Evolutionary conservation across 2,797 vertebrate genomes (phyloP).

Genomic region (Molossus alvarezi): DNA sequence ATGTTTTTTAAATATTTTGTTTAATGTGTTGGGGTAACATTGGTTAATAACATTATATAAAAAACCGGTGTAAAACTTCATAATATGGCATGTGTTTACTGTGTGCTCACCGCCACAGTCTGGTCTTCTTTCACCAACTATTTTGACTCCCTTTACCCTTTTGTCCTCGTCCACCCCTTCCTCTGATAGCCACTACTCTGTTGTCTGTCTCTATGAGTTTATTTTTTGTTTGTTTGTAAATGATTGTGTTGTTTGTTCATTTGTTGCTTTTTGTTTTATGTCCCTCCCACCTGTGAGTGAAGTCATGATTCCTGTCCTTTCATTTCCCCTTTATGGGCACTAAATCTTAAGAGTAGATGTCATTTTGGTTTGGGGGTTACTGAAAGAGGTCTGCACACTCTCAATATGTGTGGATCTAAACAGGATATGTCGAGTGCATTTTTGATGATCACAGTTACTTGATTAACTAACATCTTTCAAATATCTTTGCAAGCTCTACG

Average conservation of each 20-base stretch:
- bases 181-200: background rate
- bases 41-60: background rate
- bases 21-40: background rate
- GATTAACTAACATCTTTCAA: background rate
- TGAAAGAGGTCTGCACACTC: background rate
- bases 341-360: background rate
- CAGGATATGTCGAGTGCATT: background rate
- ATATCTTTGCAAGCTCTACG: background rate
- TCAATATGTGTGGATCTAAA: background rate
- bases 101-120: background rate
- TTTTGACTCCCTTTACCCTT: background rate
- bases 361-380: background rate
- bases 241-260: background rate
- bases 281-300: background rate
- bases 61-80: background rate
- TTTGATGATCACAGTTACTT: constrained; percentile 11
- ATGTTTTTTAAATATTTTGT: background rate
- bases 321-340: background rate
- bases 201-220: background rate
- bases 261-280: background rate
- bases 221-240: background rate
- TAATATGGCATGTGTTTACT: background rate
- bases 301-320: background rate
- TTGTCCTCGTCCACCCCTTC: background rate
- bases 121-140: background rate